phyloP scores from a whole-genome alignment of 2,888 invertebrate species.

The Hedya salicella region DNA sequence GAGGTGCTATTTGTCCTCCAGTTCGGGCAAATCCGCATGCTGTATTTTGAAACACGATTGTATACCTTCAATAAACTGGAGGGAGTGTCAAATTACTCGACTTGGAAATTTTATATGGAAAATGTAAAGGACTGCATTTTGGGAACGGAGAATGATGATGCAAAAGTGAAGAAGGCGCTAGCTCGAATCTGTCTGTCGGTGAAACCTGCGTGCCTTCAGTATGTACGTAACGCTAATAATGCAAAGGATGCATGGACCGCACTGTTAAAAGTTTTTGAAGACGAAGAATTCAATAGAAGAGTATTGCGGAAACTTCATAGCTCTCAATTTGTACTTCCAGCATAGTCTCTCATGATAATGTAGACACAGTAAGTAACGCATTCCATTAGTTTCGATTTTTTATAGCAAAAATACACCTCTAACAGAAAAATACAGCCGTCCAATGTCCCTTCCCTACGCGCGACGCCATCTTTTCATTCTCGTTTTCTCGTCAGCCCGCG shows the following conservation, averaged over 20 bases:
- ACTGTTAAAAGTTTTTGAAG: conserved; percentile 8
- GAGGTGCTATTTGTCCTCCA: background rate
- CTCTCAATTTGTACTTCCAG: background rate
- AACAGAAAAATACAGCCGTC: no score
- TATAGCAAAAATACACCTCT: no score
- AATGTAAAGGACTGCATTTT: no score
- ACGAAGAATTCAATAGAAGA: conserved; percentile 22
- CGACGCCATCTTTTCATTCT: no score
- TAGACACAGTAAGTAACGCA: no score
- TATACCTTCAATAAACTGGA: background rate
- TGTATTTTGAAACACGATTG: background rate
- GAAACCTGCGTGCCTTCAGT: background rate
- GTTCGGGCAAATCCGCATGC: background rate
- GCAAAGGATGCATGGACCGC: conserved; percentile 14
- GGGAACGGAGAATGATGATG: no score
- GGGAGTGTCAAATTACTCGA: background rate
- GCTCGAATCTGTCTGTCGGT: background rate
- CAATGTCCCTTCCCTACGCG: no score
- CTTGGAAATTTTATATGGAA: no score
- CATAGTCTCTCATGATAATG: no score
- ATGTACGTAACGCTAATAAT: background rate
- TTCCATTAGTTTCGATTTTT: no score
- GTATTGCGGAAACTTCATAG: conserved; percentile 28
- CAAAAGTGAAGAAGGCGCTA: background rate
- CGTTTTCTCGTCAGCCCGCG: no score